Conservation (phyloP, 2,113 vertebrate species). For the Hucho hucho region DNA sequence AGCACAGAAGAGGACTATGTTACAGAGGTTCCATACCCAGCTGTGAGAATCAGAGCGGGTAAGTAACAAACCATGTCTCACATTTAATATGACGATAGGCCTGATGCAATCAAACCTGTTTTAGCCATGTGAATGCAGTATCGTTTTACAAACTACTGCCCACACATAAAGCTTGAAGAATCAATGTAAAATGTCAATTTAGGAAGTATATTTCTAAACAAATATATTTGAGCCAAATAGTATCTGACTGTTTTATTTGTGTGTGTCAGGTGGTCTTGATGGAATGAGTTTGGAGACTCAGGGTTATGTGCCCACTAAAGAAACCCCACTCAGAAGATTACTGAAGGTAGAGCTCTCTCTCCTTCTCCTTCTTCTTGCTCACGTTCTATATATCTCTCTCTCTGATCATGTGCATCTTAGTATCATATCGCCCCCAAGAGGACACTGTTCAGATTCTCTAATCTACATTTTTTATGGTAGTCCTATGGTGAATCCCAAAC, state of each 20-base stretch:
- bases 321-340: slow-evolving; percentile 78
- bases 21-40: slow-evolving; percentile 59
- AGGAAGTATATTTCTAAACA: no score
- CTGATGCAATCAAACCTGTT: slow-evolving; percentile 59
- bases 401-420: not conserved
- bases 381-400: not conserved
- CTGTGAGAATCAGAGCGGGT: slow-evolving; percentile 75
- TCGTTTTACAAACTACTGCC: not conserved
- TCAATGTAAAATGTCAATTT: not conserved
- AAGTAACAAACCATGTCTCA: slow-evolving; percentile 48
- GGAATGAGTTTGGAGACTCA: slow-evolving; percentile 71
- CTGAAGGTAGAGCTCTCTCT: slow-evolving; percentile 68
- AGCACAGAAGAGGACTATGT: slow-evolving; percentile 55
- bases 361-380: not conserved
- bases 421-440: slow-evolving; percentile 16
- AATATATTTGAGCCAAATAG: no score
- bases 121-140: slow-evolving; percentile 30
- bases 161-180: not conserved
- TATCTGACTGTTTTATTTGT: slow-evolving; percentile 7
- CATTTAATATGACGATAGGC: slow-evolving; percentile 18
- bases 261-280: slow-evolving; percentile 65
- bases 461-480: no score
- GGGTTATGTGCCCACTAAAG: slow-evolving; percentile 73
- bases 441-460: slow-evolving; percentile 10
- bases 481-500: no score